Conservation (phyloP, 2,797 vertebrate genomes). For the Thamnophis elegans region DNA sequence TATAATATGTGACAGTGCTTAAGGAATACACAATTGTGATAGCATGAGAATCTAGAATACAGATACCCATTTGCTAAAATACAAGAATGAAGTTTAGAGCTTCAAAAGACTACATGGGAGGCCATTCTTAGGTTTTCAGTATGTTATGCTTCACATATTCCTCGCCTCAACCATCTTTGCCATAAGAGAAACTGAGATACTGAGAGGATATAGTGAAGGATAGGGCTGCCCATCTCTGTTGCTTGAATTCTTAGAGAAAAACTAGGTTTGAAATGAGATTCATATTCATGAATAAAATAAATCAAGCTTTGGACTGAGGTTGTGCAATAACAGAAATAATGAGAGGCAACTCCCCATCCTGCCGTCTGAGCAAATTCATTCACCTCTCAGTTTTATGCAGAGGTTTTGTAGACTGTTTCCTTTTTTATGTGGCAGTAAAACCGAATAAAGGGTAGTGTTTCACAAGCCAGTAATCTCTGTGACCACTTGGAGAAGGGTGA, state of each 20-base stretch:
- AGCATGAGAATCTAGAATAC: neutral
- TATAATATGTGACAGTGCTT: neutral
- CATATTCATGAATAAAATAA: neutral
- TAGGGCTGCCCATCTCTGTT: neutral
- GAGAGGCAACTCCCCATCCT: neutral
- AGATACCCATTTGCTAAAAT: neutral
- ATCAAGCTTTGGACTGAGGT: neutral
- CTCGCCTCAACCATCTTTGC: neutral
- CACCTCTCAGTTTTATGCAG: neutral
- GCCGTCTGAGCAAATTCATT: neutral
- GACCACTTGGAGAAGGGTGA: neutral
- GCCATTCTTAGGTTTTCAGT: neutral
- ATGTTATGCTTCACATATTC: neutral
- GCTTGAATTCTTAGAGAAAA: neutral
- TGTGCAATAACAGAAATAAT: neutral
- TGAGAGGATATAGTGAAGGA: neutral
- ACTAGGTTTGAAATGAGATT: neutral
- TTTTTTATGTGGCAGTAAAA: constrained; percentile 15
- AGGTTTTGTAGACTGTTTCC: neutral
- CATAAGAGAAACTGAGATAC: neutral
- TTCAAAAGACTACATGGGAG: neutral
- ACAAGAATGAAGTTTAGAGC: neutral
- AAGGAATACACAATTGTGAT: neutral
- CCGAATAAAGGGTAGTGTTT: neutral
- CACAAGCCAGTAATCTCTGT: neutral